Evolutionary conservation across 2,888 invertebrate genomes (phyloP), one percentile per base, ranked within the genome.

Genomic region (Ennomos erosarius): DNA sequence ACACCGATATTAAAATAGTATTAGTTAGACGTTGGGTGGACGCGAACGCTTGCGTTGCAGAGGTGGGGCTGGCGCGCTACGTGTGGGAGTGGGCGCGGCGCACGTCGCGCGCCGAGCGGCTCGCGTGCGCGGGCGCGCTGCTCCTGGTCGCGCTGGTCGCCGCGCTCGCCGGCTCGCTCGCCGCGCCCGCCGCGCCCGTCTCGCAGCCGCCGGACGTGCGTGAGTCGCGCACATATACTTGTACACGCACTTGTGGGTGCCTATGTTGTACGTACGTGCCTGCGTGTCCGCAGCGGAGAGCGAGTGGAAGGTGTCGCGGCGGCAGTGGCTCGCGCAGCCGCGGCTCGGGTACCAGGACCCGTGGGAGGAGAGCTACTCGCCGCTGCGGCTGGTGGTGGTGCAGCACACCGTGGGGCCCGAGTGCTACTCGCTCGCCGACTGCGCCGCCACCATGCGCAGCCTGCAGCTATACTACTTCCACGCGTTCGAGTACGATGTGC

Each of bases 251-350:
- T 3, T 16, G 16, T 3, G 16, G 16, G 1, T 16, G 16, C 16
- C 16, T 16, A 16, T 16, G 16, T 16, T n/a, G 16, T 16, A 16
- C 3, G 16, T 16, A 16, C 3, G 5, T 6, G 26, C 12, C 0
- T 26, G 5, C 13, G 50, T 36, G 10, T 55, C 45, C 55, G 37
- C 73, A 88, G 90, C 85, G 1, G 86, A 85, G 0, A 82, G 87
- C 55, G 78, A 82, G 54, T 91, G 91, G 91, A 84, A 78, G 57
- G 87, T 91, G 39, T 76, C 83, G 0, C 76, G 89, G 0, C 74
- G 81, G 3, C 83, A 84, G 87, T 91, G 91, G 91, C 69, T 87
- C 26, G 85, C 88, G 1, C 40, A 64, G 26, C 52, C 0, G 74
- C 68, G 44, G 66, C 69, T 39, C 62, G 13, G 60, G 60, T 5